Evolutionary conservation across 2,888 invertebrate species (phyloP).

Genomic region (Eupithecia inturbata): DNA sequence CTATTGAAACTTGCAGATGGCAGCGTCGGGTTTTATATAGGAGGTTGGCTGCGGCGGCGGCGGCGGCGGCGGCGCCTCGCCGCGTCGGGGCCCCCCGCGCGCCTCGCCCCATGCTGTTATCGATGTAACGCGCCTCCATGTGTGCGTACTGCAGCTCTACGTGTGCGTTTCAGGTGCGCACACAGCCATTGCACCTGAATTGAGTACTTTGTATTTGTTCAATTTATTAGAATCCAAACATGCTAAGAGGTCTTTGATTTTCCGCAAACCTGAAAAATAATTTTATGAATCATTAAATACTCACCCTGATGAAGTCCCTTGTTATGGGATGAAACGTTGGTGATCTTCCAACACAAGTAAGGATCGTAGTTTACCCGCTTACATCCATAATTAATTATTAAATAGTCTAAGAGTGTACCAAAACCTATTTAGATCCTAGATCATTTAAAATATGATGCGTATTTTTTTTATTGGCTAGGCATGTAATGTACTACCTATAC

Average conservation of each 20-base stretch:
- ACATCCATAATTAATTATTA: too few relatives aligned
- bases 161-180: slow-evolving; percentile 57
- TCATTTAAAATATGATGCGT: not conserved
- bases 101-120: slow-evolving; percentile 40
- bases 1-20: slow-evolving; percentile 84
- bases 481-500: not conserved
- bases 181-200: slow-evolving; percentile 57
- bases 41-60: slow-evolving; percentile 64
- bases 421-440: not conserved
- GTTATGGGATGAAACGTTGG: too few relatives aligned
- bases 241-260: not conserved
- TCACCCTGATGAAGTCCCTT: too few relatives aligned
- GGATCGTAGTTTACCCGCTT: too few relatives aligned
- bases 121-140: slow-evolving; percentile 41
- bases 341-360: too few relatives aligned
- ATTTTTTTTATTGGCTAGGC: not conserved
- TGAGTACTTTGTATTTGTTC: slow-evolving; percentile 54
- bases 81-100: slow-evolving; percentile 47
- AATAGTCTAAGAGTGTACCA: not conserved
- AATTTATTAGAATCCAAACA: slow-evolving; percentile 36
- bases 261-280: not conserved
- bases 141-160: slow-evolving; percentile 46
- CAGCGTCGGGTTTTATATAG: slow-evolving; percentile 81
- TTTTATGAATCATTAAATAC: too few relatives aligned
- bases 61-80: slow-evolving; percentile 43